phyloP scores from a whole-genome alignment of 2,797 vertebrate genomes.

The Pempheris klunzingeri region DNA sequence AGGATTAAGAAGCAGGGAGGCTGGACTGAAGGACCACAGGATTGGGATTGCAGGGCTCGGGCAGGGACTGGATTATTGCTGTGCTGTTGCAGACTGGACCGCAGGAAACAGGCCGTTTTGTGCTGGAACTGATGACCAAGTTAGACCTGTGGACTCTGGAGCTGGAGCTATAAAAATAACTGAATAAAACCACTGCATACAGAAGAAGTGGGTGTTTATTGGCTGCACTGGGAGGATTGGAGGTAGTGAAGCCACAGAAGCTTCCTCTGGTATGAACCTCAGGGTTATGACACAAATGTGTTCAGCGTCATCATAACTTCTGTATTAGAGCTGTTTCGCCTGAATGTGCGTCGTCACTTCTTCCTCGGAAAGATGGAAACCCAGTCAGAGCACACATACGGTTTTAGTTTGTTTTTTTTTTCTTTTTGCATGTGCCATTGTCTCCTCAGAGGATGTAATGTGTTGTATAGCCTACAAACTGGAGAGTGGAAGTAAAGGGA shows the following conservation, averaged over 20 bases:
- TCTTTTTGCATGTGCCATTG: neutral
- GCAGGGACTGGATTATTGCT: constrained; percentile 46
- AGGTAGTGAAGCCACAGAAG: constrained; percentile 15
- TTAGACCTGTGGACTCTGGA: constrained; percentile 17
- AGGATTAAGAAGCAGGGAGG: constrained; percentile 62
- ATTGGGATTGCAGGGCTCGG: constrained; percentile 54
- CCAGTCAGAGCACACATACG: neutral
- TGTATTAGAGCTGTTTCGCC: constrained; percentile 21
- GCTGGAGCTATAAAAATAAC: constrained; percentile 1
- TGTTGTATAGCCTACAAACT: constrained; percentile 1
- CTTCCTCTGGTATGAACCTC: constrained; percentile 54
- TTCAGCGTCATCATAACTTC: constrained; percentile 51
- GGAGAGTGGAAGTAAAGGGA: constrained; percentile 12
- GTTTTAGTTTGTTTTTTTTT: neutral
- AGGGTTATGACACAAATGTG: constrained; percentile 59
- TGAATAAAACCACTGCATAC: neutral
- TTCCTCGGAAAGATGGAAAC: constrained; percentile 45
- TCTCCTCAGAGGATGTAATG: constrained; percentile 34
- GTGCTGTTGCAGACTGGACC: constrained; percentile 2
- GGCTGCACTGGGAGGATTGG: neutral
- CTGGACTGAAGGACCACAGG: constrained; percentile 51
- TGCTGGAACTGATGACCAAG: constrained; percentile 5
- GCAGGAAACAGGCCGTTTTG: constrained; percentile 8
- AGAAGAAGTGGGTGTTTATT: neutral
- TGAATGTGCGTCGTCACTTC: constrained; percentile 16